Evolutionary conservation across 2,888 invertebrate genomes (phyloP).

Genomic region (Aelia acuminata): DNA sequence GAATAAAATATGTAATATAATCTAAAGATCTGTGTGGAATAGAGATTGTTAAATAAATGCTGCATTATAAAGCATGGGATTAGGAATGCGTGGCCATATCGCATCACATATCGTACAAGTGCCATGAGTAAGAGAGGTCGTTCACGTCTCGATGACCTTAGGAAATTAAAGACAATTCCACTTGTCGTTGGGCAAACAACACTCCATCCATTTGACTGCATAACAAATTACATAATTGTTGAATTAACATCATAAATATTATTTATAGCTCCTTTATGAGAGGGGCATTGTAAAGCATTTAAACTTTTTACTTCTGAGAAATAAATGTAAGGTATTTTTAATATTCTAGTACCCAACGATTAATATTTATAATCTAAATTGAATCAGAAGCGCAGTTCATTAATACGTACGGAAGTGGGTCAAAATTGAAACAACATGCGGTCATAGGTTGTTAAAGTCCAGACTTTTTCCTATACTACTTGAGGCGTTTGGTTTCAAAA

Average conservation of each 20-base stretch:
- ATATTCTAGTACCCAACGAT: no score
- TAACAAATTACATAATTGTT: conserved; percentile 36
- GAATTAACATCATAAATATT: not conserved
- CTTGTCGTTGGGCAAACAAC: conserved; percentile 29
- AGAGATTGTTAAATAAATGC: not conserved
- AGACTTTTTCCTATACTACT: no score
- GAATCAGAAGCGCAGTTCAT: no score
- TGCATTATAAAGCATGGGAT: not conserved
- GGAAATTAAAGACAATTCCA: conserved; percentile 18
- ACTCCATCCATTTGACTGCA: not conserved
- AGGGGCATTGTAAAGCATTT: not conserved
- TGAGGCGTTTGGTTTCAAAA: no score
- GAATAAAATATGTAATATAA: not conserved
- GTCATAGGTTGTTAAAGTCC: no score
- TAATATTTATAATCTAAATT: no score
- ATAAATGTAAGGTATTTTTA: not conserved
- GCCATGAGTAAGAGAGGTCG: not conserved
- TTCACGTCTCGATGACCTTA: conserved; percentile 32
- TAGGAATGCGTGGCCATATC: not conserved
- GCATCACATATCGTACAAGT: conserved; percentile 11
- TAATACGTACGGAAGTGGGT: no score
- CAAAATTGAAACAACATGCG: no score
- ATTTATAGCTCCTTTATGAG: not conserved
- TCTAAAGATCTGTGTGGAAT: not conserved
- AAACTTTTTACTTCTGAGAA: not conserved